A percentile compares a stretch with the other conserved stretches of the same genome.
These are phyloP conservation scores for Neomonachus schauinslandi DNA, from an alignment of 2,113 vertebrate genomes.

Conservation along the genomic window DNA sequence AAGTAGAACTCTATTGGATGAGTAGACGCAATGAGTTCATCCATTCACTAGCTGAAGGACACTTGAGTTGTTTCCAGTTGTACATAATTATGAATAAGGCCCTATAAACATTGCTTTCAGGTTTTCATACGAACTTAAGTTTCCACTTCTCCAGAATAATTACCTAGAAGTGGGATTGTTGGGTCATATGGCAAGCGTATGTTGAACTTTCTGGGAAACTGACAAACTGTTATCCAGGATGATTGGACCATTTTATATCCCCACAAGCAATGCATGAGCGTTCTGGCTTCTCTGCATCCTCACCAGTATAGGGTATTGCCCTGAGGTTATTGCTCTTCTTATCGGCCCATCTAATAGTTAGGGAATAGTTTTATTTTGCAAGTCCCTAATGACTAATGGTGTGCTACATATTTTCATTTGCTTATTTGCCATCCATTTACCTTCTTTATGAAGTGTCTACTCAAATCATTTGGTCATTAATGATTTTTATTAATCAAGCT, in stretches of 20 bases:
- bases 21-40: background rate
- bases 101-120: background rate
- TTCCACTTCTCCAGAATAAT: background rate
- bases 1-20: accelerated
- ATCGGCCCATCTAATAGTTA: accelerated
- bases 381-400: background rate
- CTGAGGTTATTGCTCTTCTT: background rate
- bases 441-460: background rate
- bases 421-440: background rate
- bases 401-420: background rate
- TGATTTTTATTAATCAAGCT: background rate
- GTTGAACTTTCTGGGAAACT: background rate
- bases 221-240: too few relatives aligned
- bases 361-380: background rate
- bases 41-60: background rate
- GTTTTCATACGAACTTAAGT: background rate
- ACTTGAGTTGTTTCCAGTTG: background rate
- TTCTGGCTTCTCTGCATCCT: background rate
- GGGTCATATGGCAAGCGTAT: background rate
- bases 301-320: background rate
- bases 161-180: background rate
- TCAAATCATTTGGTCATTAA: background rate
- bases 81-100: background rate
- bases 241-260: background rate
- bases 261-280: background rate